phyloP scores from a whole-genome alignment of 2,888 invertebrate species.

The Nasonia oneida region DNA sequence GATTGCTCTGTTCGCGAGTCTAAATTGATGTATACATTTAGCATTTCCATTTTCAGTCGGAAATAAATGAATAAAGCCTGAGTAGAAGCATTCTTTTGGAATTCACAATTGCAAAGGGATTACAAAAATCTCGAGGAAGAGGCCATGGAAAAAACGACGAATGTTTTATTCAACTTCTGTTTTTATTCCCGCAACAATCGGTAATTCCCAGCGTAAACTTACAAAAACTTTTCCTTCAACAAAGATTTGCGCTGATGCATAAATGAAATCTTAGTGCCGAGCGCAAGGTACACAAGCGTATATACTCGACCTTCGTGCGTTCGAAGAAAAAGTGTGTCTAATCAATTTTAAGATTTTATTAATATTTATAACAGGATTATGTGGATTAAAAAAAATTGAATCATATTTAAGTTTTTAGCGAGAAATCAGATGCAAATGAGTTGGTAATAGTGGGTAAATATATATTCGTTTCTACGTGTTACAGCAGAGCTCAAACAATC shows the following conservation, averaged over 20 bases:
- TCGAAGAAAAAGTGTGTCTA: not conserved
- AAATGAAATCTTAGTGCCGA: not conserved
- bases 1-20: conserved; percentile 1
- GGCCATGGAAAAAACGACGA: not conserved
- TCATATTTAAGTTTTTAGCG: not conserved
- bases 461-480: no score
- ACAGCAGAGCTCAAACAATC: no score
- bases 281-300: not conserved
- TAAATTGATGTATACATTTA: not conserved
- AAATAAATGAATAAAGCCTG: not conserved
- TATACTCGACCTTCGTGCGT: not conserved
- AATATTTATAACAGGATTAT: not conserved
- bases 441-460: no score
- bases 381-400: not conserved
- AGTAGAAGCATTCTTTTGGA: not conserved
- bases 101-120: not conserved
- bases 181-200: not conserved
- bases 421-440: not conserved
- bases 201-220: not conserved
- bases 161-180: conserved; percentile 9
- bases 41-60: not conserved
- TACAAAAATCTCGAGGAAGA: not conserved
- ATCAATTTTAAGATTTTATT: not conserved
- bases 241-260: not conserved
- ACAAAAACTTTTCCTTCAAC: not conserved